These are phyloP conservation scores for Crossaster papposus DNA, from an alignment of 53 echinoderm and acorn worm species.

Conservation along the genomic window DNA sequence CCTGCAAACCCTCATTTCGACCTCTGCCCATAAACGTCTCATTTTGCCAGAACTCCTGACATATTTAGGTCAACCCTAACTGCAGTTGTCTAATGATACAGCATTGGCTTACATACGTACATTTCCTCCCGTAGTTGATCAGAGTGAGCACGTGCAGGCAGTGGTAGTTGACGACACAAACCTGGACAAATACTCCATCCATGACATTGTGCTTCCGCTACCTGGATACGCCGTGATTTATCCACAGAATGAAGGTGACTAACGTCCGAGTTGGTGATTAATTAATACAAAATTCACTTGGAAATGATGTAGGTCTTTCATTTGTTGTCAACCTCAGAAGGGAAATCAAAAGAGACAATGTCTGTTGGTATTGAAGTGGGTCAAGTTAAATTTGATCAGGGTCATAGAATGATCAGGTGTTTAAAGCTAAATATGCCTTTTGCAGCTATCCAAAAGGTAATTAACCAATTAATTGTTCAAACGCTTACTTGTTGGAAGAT, in stretches of 20 bases:
- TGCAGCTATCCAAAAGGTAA: too few relatives aligned
- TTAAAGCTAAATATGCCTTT: too few relatives aligned
- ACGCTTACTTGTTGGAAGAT: too few relatives aligned
- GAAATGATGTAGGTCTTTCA: not conserved
- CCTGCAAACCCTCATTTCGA: too few relatives aligned
- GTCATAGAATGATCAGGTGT: too few relatives aligned
- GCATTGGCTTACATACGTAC: not conserved
- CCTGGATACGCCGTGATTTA: conserved; percentile 84
- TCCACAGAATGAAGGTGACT: conserved; percentile 81
- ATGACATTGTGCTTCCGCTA: conserved; percentile 86
- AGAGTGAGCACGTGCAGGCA: not conserved
- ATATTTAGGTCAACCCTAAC: not conserved
- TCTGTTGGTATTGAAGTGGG: too few relatives aligned
- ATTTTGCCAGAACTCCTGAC: not conserved
- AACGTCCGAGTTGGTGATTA: not conserved
- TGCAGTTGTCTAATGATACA: not conserved
- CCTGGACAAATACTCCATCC: conserved; percentile 63
- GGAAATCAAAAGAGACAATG: not conserved
- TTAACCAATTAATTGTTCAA: too few relatives aligned
- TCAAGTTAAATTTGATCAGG: too few relatives aligned
- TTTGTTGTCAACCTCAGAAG: not conserved
- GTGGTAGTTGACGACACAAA: conserved; percentile 11
- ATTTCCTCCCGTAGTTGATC: not conserved
- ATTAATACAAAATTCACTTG: too few relatives aligned
- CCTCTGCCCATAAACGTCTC: not conserved